Evolutionary conservation across 1,140 invertebrate species (phyloP).

Genomic region (Vollenhovia emeryi): DNA sequence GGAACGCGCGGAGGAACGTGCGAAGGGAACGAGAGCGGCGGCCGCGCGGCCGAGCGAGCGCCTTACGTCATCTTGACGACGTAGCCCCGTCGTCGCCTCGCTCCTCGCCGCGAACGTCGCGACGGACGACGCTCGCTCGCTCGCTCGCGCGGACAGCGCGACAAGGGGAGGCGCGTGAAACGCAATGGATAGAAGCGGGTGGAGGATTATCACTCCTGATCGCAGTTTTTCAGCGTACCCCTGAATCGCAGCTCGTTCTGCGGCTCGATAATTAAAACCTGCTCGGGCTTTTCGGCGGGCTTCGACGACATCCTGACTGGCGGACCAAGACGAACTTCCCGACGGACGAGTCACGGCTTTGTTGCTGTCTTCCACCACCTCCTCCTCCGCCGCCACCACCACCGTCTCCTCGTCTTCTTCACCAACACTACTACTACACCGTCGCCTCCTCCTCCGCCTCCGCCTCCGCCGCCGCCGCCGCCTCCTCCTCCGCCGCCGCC

Average conservation of each 20-base stretch:
- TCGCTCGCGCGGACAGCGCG: not conserved
- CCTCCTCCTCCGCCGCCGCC: not conserved
- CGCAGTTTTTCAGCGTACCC: slow-evolving; percentile 85
- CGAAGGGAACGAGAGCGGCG: too few relatives aligned
- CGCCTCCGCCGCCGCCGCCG: not conserved
- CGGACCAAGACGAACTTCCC: slow-evolving; percentile 43
- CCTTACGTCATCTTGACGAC: slow-evolving; percentile 77
- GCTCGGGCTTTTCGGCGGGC: slow-evolving; percentile 84
- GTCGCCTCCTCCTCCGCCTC: not conserved
- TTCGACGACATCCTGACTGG: slow-evolving; percentile 77
- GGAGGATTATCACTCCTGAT: not conserved
- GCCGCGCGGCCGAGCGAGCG: slow-evolving; percentile 3
- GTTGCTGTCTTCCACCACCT: slow-evolving; percentile 42
- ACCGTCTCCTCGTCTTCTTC: too few relatives aligned
- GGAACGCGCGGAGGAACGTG: too few relatives aligned
- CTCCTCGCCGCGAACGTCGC: not conserved
- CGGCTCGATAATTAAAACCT: slow-evolving; percentile 90
- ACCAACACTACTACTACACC: not conserved
- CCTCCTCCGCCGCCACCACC: slow-evolving; percentile 2
- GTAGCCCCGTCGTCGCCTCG: slow-evolving; percentile 40
- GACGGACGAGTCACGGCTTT: slow-evolving; percentile 45
- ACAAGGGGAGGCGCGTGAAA: not conserved
- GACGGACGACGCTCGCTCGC: not conserved
- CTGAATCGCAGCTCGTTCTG: slow-evolving; percentile 90
- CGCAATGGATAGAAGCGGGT: too few relatives aligned